A percentile compares a stretch with the other conserved stretches of the same genome.
Evolutionary conservation across 2,113 vertebrate species (phyloP).

Genomic region (Scomber scombrus): DNA sequence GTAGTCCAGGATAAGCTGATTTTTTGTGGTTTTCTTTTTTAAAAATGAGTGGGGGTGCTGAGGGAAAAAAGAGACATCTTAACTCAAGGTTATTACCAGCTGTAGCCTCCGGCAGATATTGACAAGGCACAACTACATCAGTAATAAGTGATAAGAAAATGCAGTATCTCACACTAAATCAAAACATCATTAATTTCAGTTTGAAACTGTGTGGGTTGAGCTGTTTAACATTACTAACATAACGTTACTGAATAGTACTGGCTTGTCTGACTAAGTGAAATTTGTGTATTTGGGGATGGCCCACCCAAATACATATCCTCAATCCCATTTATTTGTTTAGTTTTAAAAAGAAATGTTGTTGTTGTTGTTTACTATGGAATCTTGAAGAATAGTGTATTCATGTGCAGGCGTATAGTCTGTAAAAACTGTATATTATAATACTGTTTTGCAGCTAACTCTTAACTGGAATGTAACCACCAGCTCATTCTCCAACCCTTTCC

Average conservation of each 20-base stretch:
- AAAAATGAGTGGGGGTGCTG: not conserved
- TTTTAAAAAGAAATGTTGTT: no score
- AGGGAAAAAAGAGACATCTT: not conserved
- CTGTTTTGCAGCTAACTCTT: not conserved
- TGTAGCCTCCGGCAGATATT: conserved; percentile 39
- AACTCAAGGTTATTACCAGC: conserved; percentile 17
- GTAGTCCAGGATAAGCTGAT: not conserved
- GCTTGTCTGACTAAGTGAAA: not conserved
- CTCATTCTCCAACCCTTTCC: not conserved
- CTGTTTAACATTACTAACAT: not conserved
- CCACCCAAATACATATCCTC: not conserved
- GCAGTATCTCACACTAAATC: not conserved
- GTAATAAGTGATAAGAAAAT: conserved; percentile 28
- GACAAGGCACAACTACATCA: conserved; percentile 13
- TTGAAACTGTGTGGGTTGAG: not conserved
- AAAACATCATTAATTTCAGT: not conserved
- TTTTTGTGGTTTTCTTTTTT: not conserved
- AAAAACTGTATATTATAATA: not conserved
- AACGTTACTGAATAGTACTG: not conserved
- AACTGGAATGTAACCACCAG: not conserved
- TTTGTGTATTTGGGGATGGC: not conserved
- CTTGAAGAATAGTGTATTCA: not conserved
- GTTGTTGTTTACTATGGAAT: no score
- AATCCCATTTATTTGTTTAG: not conserved
- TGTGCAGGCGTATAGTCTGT: not conserved